Base-by-base conservation (phyloP, 1,140 invertebrate species). In the Macrostomum lignano region DNA sequence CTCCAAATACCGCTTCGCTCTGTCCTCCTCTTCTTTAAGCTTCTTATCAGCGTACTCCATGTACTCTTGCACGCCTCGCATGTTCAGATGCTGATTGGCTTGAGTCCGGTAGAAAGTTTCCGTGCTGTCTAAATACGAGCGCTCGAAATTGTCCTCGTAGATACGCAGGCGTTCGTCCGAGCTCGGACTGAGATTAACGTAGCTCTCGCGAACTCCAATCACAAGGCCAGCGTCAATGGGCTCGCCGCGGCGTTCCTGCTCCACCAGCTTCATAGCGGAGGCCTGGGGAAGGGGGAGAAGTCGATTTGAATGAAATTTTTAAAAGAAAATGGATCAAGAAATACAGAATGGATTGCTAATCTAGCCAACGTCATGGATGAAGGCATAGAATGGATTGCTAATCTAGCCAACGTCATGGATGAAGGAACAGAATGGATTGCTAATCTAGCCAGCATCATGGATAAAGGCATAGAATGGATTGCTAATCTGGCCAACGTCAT, bases 181-280 rank as follows among this genome's bases (percentile, higher is more conserved):
- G 60, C 86, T 86, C 37, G 78, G 82, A 49, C 77, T 84, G n/a
- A 94, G 61, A 65, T 88, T 86, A 9, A 93, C 76, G 63, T 84
- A 88, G 33, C 77, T 84, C 63, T 88, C 79, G 44, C 79, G 62
- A 19, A 91, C 78, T 29, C 84, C 86, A 50, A 93, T 88, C 33
- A 96, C 84, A 37, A 94, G 63, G 48, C 86, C 78, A 9, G 82
- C 79, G 61, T 93, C 82, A 60, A 93, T 91, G 19, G 79, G 76
- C 61, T 93, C 82, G 7, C 84, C 84, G 61, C 86, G 86, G 42
- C 86, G 64, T 58, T 96, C 86, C 5, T 76, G 72, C 52, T 84
- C 72, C 9, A 94, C 76, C 39, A 96, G 65, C 59, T 84, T 82
- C 81, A 94, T 91, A 7, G 84, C 86, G 42, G 78, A 82, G 54